Base-by-base conservation (phyloP, 2,797 vertebrate species). In the Lutjanus argentimaculatus region DNA sequence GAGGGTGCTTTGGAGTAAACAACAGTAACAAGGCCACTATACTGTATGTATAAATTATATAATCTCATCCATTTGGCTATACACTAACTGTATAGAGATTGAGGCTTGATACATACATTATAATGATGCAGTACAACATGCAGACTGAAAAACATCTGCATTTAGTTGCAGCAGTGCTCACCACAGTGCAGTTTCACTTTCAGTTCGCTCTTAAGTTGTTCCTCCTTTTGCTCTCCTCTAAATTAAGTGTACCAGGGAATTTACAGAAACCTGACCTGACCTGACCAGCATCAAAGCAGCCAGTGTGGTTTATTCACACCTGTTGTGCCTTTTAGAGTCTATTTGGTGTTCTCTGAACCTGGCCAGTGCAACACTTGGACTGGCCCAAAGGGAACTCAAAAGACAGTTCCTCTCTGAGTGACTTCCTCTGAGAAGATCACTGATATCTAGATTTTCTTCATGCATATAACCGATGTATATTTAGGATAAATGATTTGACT, bases 151-250 rank as follows among this genome's bases (percentile, higher is more conserved):
- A 52, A 73, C n/a, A 22, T 66, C 52, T 75, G 51, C 68, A 58
- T 83, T 48, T 46, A 71, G 61, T 55, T 76, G 77, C 75, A 82
- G 71, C 66, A 67, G 63, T 45, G 53, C 76, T 81, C 46, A 9
- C 74, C 70, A 68, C 76, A 71, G 69, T 72, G 77, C 77, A 76
- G 64, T 77, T 82, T 85, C 80, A 84, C 56, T 77, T 69, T 85
- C 78, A 82, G 45, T 22, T 68, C 52, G 56, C 36, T 17, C 17
- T 36, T 6, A 70, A 72, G 46, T 61, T 1, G 21, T 70, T 86
- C 52, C 76, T 78, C 19, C 42, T 80, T 74, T 83, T 30, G 2
- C 30, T 36, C 30, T 36, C 30, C 30, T 36, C 30, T 36, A 36
- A 2, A 36, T 36, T 4, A 36, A 36, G 30, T 36, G 2, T 36